Evolutionary conservation across 1,140 invertebrate genomes (phyloP), one percentile per base, ranked within the genome.

Genomic region (Drosophila miranda): DNA sequence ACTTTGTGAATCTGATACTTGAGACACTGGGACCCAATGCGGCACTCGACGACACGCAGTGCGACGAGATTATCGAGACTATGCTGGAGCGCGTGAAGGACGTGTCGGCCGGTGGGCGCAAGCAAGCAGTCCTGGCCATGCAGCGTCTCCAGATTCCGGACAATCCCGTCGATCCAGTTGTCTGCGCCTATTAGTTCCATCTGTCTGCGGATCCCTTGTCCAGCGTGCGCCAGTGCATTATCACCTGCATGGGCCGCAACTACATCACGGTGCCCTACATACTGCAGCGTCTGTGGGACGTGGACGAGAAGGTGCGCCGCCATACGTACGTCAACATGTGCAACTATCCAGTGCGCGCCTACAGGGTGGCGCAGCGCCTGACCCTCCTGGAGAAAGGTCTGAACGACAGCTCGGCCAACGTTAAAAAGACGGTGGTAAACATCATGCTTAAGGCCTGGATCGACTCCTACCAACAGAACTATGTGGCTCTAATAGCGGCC

Each of bases 51-150:
- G 95, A 96, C 92, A 92, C 93, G 2, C 90, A 96, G 1, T 97
- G 94, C 89, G 94, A 96, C 69, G 93, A 93, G 62, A 94, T 97
- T 34, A 93, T 94, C 45, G 90, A 92, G 13, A 93, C 93, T 41
- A 96, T 97, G 95, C 92, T 95, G 7, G 93, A 94, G 26, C 87
- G 95, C 38, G 91, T 96, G 4, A 91, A 93, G 73, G 92, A 92
- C 49, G 52, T 83, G 7, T 55, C 82, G 43, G 92, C 95, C 4
- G 93, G 93, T 64, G 95, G 97, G 0, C 92, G 96, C 43, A 93
- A 94, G 41, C 94, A 97, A 82, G 96, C 96, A 13, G 94, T 97
- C 0, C 83, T 94, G 28, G 96, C 96, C n/a, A 91, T 98, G 14
- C 93, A 95, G 19, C 92, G 96, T 42, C 92, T 98, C 3, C 97